These are phyloP conservation scores for Chaetops frenatus DNA, from an alignment of 2,113 vertebrate genomes.

Conservation along the genomic window DNA sequence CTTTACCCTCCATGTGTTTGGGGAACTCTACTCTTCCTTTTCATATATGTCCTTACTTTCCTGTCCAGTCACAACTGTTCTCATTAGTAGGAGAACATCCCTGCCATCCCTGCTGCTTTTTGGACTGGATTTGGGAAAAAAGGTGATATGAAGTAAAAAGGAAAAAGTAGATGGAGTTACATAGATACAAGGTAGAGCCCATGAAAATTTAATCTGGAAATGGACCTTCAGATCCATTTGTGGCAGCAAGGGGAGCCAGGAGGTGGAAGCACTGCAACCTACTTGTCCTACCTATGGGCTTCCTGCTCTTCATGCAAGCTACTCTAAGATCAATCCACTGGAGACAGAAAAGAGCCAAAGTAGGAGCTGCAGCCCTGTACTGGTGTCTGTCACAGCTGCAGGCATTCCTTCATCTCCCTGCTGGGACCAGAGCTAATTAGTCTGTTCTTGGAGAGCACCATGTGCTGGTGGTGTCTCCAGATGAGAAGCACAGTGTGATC, in stretches of 20 bases:
- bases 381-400: neutral
- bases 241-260: neutral
- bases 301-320: neutral
- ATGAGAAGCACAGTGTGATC: neutral
- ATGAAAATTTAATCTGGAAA: neutral
- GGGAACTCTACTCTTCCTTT: neutral
- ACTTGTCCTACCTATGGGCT: neutral
- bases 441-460: neutral
- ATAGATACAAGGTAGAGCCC: neutral
- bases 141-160: neutral
- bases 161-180: neutral
- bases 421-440: neutral
- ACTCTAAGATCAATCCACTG: neutral
- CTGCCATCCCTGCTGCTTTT: neutral
- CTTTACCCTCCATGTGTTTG: neutral
- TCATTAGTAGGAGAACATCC: neutral
- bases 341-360: neutral
- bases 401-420: neutral
- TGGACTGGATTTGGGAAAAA: neutral
- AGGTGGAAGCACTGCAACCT: neutral
- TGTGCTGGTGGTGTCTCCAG: neutral
- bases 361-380: fast-evolving
- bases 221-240: neutral
- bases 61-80: neutral
- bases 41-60: neutral